phyloP scores from a whole-genome alignment of 1,140 invertebrate genomes.

The Drosophila malerkotliana region DNA sequence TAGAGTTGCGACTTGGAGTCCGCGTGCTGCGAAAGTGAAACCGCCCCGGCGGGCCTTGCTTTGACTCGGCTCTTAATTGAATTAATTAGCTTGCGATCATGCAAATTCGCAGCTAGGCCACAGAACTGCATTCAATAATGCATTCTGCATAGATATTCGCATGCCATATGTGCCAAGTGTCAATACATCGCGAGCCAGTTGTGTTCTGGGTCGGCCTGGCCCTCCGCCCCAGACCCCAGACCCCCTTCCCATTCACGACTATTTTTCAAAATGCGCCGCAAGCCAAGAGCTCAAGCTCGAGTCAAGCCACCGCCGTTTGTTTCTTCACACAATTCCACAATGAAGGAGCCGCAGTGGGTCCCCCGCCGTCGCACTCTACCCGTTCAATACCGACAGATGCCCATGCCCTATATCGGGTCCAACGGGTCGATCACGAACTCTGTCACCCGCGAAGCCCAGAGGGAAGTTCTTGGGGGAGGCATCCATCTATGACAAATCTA shows the following conservation, averaged over 20 bases:
- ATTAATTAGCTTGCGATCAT: slow-evolving; percentile 71
- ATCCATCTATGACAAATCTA: too few relatives aligned
- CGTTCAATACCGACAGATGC: neutral
- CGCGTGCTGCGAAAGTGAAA: slow-evolving; percentile 56
- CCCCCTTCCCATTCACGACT: slow-evolving; percentile 37
- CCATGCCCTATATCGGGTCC: slow-evolving; percentile 50
- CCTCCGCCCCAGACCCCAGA: neutral
- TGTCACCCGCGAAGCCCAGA: slow-evolving; percentile 30
- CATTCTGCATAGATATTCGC: slow-evolving; percentile 41
- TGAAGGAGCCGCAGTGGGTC: slow-evolving; percentile 23
- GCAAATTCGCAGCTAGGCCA: slow-evolving; percentile 47
- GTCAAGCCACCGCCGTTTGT: slow-evolving; percentile 40
- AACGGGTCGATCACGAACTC: slow-evolving; percentile 48
- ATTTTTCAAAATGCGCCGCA: slow-evolving; percentile 76
- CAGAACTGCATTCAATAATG: slow-evolving; percentile 19
- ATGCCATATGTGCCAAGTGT: slow-evolving; percentile 62
- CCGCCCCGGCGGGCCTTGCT: slow-evolving; percentile 38
- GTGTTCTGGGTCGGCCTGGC: slow-evolving; percentile 1
- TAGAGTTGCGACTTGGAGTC: slow-evolving; percentile 1
- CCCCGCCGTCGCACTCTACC: neutral
- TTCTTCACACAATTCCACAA: slow-evolving; percentile 46
- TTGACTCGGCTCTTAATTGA: slow-evolving; percentile 64
- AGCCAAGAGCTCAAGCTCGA: slow-evolving; percentile 27
- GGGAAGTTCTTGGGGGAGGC: neutral
- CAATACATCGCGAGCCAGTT: slow-evolving; percentile 59